These are phyloP conservation scores for Myiotriccus ornatus DNA, from an alignment of 2,797 vertebrate genomes.

Conservation along the genomic window DNA sequence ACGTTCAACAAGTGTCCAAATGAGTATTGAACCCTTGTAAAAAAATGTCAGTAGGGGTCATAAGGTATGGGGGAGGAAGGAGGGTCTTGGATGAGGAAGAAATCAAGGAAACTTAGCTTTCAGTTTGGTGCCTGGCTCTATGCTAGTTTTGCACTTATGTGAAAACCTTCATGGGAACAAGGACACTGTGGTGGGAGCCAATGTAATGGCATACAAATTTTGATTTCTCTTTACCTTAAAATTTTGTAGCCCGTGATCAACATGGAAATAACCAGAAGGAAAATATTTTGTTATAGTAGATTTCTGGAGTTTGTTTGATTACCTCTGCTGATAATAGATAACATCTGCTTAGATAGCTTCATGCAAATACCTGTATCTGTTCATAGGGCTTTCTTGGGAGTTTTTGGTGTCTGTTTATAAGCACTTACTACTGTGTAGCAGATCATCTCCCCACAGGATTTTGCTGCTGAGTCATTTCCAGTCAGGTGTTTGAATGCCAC, in stretches of 20 bases:
- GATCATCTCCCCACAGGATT: not conserved
- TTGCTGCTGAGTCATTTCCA: not conserved
- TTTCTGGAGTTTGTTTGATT: not conserved
- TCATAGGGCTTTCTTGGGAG: not conserved
- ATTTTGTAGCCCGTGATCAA: not conserved
- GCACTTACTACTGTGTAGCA: not conserved
- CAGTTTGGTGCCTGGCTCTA: not conserved
- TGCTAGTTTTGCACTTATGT: not conserved
- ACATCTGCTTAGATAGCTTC: not conserved
- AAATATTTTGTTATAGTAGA: not conserved
- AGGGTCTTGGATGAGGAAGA: not conserved
- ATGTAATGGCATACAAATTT: not conserved
- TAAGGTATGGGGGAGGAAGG: not conserved
- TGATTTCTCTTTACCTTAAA: not conserved
- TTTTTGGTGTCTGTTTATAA: not conserved
- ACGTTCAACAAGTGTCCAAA: not conserved
- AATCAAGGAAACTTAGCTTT: not conserved
- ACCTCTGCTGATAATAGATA: not conserved
- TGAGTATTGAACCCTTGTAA: not conserved
- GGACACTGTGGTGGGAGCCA: not conserved
- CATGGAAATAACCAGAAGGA: not conserved
- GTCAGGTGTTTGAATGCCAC: conserved; percentile 18
- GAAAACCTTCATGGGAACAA: not conserved
- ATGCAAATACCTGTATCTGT: not conserved
- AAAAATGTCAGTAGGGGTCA: not conserved